phyloP scores from a whole-genome alignment of 2,888 invertebrate species.

The Trissonchulus sp. region DNA sequence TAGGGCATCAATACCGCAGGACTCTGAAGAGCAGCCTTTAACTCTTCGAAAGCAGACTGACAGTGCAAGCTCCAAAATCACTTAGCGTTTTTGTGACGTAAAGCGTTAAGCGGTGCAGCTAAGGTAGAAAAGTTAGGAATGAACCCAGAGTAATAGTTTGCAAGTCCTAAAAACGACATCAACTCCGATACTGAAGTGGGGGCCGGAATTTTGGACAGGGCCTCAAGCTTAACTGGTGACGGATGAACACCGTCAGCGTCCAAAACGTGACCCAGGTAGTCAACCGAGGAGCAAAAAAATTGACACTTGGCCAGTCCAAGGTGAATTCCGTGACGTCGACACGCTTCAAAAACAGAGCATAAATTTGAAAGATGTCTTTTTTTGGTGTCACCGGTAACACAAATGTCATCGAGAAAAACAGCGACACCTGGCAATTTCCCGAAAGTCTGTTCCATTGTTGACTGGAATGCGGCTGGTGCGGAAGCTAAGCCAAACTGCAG shows the following conservation, averaged over 20 bases:
- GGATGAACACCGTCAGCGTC: conserved; percentile 36
- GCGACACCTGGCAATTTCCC: not conserved
- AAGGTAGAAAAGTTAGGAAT: conserved; percentile 37
- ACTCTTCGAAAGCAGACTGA: conserved; percentile 31
- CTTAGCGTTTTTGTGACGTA: conserved; percentile 32
- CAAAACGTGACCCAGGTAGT: conserved; percentile 37
- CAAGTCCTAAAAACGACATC: conserved; percentile 38
- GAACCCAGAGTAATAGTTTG: conserved; percentile 35
- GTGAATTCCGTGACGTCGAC: not conserved
- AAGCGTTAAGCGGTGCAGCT: conserved; percentile 34
- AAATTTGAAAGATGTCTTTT: not conserved
- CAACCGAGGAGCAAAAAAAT: conserved; percentile 24
- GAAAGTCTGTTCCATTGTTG: not conserved
- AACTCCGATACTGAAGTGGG: conserved; percentile 39
- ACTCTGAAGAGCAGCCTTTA: conserved; percentile 39
- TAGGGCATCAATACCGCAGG: conserved; percentile 40
- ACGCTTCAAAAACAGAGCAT: not conserved
- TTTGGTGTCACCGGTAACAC: not conserved
- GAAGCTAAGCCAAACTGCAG: not conserved
- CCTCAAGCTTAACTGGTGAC: conserved; percentile 34
- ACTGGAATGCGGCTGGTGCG: not conserved
- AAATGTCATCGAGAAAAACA: not conserved
- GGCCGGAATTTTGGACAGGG: conserved; percentile 36
- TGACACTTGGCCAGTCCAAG: conserved; percentile 35
- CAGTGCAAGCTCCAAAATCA: conserved; percentile 31